A percentile compares a stretch with the other conserved stretches of the same genome.
These are phyloP conservation scores for Eurosta solidaginis DNA, from an alignment of 1,140 invertebrate species.

Conservation along the genomic window DNA sequence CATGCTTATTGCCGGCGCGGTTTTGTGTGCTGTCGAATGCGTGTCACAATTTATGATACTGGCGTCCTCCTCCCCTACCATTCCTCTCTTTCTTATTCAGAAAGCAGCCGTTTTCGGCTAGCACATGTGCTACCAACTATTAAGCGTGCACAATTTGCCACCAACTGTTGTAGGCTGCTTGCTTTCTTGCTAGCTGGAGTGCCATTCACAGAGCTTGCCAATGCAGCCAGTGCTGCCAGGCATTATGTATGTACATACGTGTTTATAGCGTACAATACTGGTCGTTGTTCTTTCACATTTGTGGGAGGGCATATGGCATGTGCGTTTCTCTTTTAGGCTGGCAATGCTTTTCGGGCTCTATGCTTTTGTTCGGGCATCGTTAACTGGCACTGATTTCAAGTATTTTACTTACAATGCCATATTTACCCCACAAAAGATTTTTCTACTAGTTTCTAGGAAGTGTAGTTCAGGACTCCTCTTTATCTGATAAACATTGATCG, in stretches of 20 bases:
- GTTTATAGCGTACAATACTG: not conserved
- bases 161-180: slow-evolving; percentile 31
- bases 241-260: not conserved
- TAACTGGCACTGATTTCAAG: not conserved
- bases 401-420: not conserved
- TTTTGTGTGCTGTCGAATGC: not conserved
- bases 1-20: not conserved
- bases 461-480: no score
- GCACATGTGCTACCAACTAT: slow-evolving; percentile 32
- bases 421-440: no score
- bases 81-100: no score
- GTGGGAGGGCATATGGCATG: not conserved
- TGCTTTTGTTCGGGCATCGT: not conserved
- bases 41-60: not conserved
- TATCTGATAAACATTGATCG: no score
- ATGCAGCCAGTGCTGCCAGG: not conserved
- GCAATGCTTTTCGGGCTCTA: no score
- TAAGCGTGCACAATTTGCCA: slow-evolving; percentile 33
- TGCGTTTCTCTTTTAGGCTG: slow-evolving; percentile 1
- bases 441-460: no score
- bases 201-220: slow-evolving; percentile 1
- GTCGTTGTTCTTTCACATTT: no score
- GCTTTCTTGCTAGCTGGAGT: not conserved
- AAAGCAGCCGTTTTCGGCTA: not conserved
- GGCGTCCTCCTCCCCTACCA: not conserved